Percentiles rank a stretch among this genome's conserved stretches.
phyloP scores from a whole-genome alignment of 2,113 vertebrate species.

The Diphyllodes magnificus region DNA sequence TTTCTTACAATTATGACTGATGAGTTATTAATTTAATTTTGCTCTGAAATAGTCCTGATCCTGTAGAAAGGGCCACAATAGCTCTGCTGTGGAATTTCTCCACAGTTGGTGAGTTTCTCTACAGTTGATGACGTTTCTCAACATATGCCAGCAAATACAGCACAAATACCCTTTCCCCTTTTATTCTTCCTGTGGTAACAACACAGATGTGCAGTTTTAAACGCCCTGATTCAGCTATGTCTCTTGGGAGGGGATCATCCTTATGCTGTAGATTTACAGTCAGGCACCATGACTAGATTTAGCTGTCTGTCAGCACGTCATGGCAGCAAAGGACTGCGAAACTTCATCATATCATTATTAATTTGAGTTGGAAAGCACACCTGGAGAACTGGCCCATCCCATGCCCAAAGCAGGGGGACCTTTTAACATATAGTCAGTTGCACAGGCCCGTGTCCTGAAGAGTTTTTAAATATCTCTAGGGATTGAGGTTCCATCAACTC shows the following conservation, averaged over 20 bases:
- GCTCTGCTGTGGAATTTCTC: neutral
- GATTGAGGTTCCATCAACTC: neutral
- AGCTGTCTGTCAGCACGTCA: neutral
- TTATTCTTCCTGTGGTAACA: neutral
- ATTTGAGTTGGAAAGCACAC: neutral
- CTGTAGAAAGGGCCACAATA: neutral
- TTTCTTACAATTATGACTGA: constrained; percentile 20
- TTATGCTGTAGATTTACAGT: neutral
- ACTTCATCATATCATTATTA: neutral
- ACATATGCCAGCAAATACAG: neutral
- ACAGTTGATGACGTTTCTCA: neutral
- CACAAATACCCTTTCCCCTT: neutral
- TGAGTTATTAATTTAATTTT: neutral
- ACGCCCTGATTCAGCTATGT: neutral
- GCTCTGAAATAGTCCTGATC: neutral
- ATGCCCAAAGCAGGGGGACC: neutral
- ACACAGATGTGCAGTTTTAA: neutral
- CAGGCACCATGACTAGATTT: neutral
- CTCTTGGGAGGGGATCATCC: neutral
- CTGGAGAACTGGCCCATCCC: neutral
- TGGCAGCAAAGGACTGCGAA: neutral
- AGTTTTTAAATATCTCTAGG: neutral
- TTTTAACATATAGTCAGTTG: neutral
- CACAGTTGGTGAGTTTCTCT: neutral
- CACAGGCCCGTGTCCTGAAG: neutral